phyloP scores from a whole-genome alignment of 1,140 invertebrate species.

The Sarcophaga peregrina region DNA sequence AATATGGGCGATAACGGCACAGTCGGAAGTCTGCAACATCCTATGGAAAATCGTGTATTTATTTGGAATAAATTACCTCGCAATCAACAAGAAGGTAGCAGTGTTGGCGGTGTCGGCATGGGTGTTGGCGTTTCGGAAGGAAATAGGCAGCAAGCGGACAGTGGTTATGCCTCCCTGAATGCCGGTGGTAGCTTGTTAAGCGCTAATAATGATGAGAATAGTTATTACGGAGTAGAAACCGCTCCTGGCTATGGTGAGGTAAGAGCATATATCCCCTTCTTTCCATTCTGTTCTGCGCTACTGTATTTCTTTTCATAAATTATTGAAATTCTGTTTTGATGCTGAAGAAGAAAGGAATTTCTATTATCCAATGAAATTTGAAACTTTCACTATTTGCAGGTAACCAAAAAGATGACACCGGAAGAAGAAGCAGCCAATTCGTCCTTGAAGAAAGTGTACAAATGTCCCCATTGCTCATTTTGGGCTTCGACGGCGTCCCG shows the following conservation, averaged over 20 bases:
- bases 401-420: slow-evolving; percentile 67
- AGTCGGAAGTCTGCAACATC: slow-evolving; percentile 68
- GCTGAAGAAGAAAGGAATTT: not conserved
- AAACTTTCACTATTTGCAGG: slow-evolving; percentile 65
- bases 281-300: not conserved
- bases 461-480: slow-evolving; percentile 90
- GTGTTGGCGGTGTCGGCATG: slow-evolving; percentile 8
- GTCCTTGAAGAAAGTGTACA: slow-evolving; percentile 78
- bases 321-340: not conserved
- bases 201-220: slow-evolving; percentile 61
- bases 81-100: slow-evolving; percentile 42
- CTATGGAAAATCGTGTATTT: slow-evolving; percentile 81
- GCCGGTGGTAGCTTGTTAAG: slow-evolving; percentile 45
- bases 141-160: slow-evolving; percentile 23
- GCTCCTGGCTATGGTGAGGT: slow-evolving; percentile 70
- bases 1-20: slow-evolving; percentile 41
- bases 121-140: not conserved
- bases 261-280: slow-evolving; percentile 52
- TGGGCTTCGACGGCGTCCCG: slow-evolving; percentile 91
- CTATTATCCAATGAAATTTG: slow-evolving; percentile 59
- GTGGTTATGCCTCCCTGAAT: slow-evolving; percentile 34
- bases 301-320: not conserved
- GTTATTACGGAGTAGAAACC: slow-evolving; percentile 68
- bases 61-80: slow-evolving; percentile 71
- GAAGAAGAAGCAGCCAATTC: slow-evolving; percentile 66